Conservation (phyloP, 2,888 invertebrate genomes). For the Parnassius orleans region DNA sequence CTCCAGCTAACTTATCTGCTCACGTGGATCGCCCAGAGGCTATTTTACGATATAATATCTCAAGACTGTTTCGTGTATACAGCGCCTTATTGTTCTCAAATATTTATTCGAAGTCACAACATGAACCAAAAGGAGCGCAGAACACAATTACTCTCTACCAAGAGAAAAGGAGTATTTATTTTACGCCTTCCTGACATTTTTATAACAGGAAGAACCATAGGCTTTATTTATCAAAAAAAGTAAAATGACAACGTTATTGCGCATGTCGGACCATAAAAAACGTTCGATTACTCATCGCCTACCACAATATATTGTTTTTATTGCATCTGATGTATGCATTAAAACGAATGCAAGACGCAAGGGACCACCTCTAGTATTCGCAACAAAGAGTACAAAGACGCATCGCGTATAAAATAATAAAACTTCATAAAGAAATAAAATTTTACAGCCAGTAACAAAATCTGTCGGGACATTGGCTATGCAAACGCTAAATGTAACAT, state of each 20-base stretch:
- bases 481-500: constrained; percentile 43
- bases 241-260: constrained; percentile 53
- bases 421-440: constrained; percentile 63
- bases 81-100: constrained; percentile 37
- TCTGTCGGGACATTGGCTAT: constrained; percentile 38
- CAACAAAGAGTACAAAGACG: constrained; percentile 55
- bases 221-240: constrained; percentile 48
- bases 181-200: constrained; percentile 35
- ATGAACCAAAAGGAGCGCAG: constrained; percentile 32
- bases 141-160: too few species aligned
- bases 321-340: constrained; percentile 40
- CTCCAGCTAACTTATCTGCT: constrained; percentile 47
- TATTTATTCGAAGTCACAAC: constrained; percentile 29
- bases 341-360: constrained; percentile 34
- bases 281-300: constrained; percentile 63
- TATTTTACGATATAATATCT: constrained; percentile 47
- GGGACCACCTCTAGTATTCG: constrained; percentile 43
- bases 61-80: constrained; percentile 35
- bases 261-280: constrained; percentile 49
- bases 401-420: constrained; percentile 56
- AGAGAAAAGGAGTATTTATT: constrained; percentile 34
- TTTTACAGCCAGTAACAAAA: constrained; percentile 62
- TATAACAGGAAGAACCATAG: constrained; percentile 51
- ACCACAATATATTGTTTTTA: constrained; percentile 59
- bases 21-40: constrained; percentile 62